Percentiles rank a stretch among this genome's conserved stretches.
These are phyloP conservation scores for Brachypterus glaber DNA, from an alignment of 2,888 invertebrate genomes.

Conservation along the genomic window DNA sequence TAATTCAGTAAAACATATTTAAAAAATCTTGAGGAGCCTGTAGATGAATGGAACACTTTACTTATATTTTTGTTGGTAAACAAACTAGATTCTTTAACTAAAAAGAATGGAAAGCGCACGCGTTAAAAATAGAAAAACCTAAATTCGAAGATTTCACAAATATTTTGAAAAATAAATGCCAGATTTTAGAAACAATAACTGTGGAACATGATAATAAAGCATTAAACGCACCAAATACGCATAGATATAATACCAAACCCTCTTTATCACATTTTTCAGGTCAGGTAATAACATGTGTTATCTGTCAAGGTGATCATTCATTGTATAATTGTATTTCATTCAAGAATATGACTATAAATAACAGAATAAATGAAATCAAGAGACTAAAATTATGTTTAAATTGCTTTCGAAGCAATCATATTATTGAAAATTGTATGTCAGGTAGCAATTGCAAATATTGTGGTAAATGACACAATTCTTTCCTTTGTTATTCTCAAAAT, in stretches of 20 bases:
- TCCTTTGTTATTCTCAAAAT: no score
- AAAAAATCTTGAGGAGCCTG: no score
- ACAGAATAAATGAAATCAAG: conserved; percentile 9
- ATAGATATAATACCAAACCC: no score
- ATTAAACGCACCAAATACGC: neutral
- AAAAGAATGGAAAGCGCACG: conserved; percentile 9
- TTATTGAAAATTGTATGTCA: no score
- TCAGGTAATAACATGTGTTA: conserved; percentile 6
- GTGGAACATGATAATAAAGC: neutral
- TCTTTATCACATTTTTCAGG: no score
- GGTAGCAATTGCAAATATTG: no score
- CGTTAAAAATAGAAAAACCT: neutral
- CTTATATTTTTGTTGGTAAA: no score
- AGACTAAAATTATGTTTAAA: conserved; percentile 12
- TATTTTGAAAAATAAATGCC: conserved; percentile 11
- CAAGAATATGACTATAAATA: conserved; percentile 5
- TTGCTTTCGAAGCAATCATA: conserved; percentile 10
- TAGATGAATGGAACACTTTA: no score
- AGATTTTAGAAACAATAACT: conserved; percentile 9
- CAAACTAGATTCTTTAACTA: conserved; percentile 8
- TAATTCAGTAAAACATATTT: no score
- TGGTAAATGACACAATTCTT: no score
- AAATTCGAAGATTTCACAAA: conserved; percentile 7
- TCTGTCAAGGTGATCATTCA: conserved; percentile 7
- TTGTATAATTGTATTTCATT: conserved; percentile 12